Evolutionary conservation across 1,140 invertebrate genomes (phyloP).

Genomic region (Pantala flavescens): DNA sequence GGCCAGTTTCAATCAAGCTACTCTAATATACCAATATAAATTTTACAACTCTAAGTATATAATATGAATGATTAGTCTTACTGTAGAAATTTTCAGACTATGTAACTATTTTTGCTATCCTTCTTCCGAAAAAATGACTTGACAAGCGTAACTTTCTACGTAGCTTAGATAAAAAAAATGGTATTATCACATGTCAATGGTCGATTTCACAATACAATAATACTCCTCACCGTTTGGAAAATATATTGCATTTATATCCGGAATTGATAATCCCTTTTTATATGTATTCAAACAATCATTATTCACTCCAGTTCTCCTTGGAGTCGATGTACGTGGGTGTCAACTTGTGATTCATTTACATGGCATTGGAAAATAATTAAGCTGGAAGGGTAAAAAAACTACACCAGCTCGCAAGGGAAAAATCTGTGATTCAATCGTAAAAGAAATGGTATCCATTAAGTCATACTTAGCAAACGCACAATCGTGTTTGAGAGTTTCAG

Average conservation of each 20-base stretch:
- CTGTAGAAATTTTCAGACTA: neutral
- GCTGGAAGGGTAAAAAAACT: too few species aligned
- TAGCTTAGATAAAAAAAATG: neutral
- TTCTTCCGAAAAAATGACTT: neutral
- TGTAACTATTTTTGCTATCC: neutral
- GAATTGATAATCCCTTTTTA: neutral
- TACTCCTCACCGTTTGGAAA: neutral
- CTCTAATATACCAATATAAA: neutral
- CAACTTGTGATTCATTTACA: neutral
- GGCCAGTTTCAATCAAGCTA: too few species aligned
- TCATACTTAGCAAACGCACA: neutral
- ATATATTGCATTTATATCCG: neutral
- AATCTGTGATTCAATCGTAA: neutral
- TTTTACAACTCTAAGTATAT: neutral
- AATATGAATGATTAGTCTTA: neutral
- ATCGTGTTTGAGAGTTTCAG: neutral
- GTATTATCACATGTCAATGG: neutral
- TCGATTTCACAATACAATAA: conserved; percentile 2
- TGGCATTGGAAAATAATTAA: neutral
- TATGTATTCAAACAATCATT: neutral
- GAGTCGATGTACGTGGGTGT: neutral
- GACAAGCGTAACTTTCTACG: neutral
- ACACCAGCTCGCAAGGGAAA: neutral
- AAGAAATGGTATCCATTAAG: neutral
- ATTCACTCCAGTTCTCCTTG: too few species aligned